Base-by-base conservation (phyloP, 1,140 invertebrate species). In the Streblospio benedicti region DNA sequence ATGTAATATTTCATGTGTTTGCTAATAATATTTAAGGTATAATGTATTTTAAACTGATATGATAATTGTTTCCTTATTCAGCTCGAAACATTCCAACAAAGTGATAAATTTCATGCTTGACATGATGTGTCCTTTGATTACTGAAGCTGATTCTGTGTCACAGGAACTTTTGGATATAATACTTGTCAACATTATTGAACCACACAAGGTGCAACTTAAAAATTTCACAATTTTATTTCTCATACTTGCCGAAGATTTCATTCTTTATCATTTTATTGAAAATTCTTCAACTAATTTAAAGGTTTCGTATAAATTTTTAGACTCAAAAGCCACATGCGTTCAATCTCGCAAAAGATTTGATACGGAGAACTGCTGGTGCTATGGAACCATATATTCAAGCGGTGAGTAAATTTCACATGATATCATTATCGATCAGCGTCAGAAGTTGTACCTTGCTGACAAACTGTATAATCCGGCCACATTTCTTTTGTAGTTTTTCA, bases 71-170 rank as follows among this genome's bases (percentile, higher is more conserved):
- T 53, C 23, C 12, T 6, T 6, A 81, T 80, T 38, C 74, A 94
- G 91, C 80, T 92, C 95, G 71, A 91, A 95, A 74, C 94, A 97
- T 79, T 93, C 91, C 23, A 85, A 85, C 0, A 94, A 96, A 81
- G 93, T 97, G 47, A 96, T 93, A 73, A 91, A 87, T 55, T 96
- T 96, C 71, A 96, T 97, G 87, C 76, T 97, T 60, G 93, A 97
- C 77, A 90, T 97, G 25, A 81, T 97, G 49, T 88, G 87, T 71
- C 93, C 93, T 6, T 79, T 98, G 4, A 92, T 98, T 60, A 90
- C 88, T 6, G 94, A 98, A 78, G 92, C 92, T 23, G 94, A 98
- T 71, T 87, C 90, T 64, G 88, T 97, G 6, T 93, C 91, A 57
- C 91, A 93, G 71, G 91, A 96, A 76, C 78, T 97, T 23, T 76